Base-by-base conservation (phyloP, 2,797 vertebrate species). In the Sylvilagus floridanus region DNA sequence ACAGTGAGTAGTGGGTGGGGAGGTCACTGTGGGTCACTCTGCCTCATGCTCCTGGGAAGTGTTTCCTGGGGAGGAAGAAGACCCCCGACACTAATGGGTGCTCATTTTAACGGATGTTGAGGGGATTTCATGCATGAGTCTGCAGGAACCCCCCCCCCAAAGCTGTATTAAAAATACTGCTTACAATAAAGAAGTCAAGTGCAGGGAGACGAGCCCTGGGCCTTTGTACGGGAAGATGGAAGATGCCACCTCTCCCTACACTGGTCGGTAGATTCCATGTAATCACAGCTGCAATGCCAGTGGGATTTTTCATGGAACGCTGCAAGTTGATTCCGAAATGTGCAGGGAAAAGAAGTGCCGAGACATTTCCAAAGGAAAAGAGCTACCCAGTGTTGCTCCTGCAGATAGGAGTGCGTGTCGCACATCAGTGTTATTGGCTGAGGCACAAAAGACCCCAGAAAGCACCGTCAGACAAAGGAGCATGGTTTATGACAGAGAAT, bases 351-450 rank as follows among this genome's bases (percentile, higher is more conserved):
- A 84, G 6, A 10, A 30, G 37, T 52, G 12, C 24, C 17, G 68
- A 62, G 66, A 37, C 28, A 66, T 24, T 91, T 57, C n/a, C 32
- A 79, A 63, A 76, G 76, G 76, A 86, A 85, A 76, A 86, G 66
- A 85, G 9, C 42, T 84, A 16, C 22, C 24, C 28, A 16, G 1
- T 75, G 52, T 73, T 93, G 52, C 13, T 62, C n/a, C 7, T 37
- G 35, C 8, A 35, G 28, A 22, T 30, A 77, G 42, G 26, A 94
- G 79, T 84, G 63, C 35, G 60, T 89, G 50, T 37, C 22, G 62
- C n/a, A 83, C 82, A 85, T 35, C 28, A 82, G 24, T 6, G 32
- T 21, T 78, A 73, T 68, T 50, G 42, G 22, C 28, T 76, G 28
- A 30, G 16, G 32, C 26, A 37, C 17, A 88, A 76, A 71, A 69